phyloP scores from a whole-genome alignment of 2,113 vertebrate species.

The Martes martes region DNA sequence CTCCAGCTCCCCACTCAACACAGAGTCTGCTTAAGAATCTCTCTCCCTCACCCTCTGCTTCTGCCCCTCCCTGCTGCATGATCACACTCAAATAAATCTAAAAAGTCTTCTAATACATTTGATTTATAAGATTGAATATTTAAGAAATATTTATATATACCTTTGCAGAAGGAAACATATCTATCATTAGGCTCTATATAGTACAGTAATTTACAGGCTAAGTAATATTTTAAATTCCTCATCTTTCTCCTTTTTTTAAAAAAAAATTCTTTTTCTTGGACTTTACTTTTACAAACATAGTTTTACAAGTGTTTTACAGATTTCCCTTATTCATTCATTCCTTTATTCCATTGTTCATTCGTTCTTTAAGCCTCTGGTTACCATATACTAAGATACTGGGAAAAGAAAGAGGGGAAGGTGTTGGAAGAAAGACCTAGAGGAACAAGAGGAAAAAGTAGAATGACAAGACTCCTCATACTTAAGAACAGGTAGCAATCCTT shows the following conservation, averaged over 20 bases:
- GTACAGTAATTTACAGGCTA: not conserved
- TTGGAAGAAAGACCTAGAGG: no score
- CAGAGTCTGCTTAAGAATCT: not conserved
- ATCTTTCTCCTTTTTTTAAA: not conserved
- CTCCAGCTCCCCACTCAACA: not conserved
- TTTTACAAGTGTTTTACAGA: not conserved
- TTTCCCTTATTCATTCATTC: not conserved
- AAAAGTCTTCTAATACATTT: not conserved
- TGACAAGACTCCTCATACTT: not conserved
- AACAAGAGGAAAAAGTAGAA: not conserved
- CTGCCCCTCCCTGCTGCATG: not conserved
- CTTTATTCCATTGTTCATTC: not conserved
- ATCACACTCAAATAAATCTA: not conserved
- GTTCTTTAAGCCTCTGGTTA: not conserved
- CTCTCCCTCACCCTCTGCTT: not conserved
- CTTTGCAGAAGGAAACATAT: not conserved
- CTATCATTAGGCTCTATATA: not conserved
- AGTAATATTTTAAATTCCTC: not conserved
- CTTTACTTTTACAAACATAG: not conserved
- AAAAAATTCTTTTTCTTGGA: not conserved
- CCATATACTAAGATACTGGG: not conserved
- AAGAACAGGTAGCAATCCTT: no score
- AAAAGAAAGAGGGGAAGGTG: accelerated
- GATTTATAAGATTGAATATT: not conserved
- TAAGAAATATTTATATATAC: not conserved